phyloP scores from a whole-genome alignment of 2,888 invertebrate genomes.

The Magallana nippona region DNA sequence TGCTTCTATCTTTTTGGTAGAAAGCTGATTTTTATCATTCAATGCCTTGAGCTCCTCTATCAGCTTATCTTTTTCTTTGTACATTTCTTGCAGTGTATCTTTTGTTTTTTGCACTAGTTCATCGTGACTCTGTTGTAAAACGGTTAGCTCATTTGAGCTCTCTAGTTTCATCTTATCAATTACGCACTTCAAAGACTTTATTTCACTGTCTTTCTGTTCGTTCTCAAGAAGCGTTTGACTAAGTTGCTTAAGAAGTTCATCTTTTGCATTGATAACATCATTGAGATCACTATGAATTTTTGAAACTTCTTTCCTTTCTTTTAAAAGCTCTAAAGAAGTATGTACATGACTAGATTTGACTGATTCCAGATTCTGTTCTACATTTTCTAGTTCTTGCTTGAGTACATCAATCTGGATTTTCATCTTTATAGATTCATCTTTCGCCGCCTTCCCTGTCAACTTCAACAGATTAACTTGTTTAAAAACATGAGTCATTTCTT shows the following conservation, averaged over 20 bases:
- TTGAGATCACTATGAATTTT: constrained; percentile 9
- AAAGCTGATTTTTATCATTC: constrained; percentile 35
- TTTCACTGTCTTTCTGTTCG: neutral
- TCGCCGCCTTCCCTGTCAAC: neutral
- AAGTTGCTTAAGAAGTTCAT: neutral
- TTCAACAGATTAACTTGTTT: neutral
- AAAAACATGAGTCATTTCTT: neutral
- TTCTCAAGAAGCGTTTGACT: neutral
- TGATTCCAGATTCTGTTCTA: neutral
- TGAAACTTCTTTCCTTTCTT: neutral
- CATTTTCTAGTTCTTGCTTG: constrained; percentile 4
- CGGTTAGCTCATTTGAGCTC: constrained; percentile 5
- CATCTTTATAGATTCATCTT: neutral
- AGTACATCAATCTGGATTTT: neutral
- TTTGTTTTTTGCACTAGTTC: constrained; percentile 24
- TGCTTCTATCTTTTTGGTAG: constrained; percentile 25
- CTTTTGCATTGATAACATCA: neutral
- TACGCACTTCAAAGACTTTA: constrained; percentile 30
- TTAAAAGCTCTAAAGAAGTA: neutral
- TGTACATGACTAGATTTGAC: constrained; percentile 7
- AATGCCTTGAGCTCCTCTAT: constrained; percentile 16
- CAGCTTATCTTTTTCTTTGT: constrained; percentile 28
- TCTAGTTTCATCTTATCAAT: constrained; percentile 26
- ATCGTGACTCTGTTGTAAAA: constrained; percentile 34
- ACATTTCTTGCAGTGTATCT: constrained; percentile 32